phyloP scores from a whole-genome alignment of 2,888 invertebrate species.

The Nebria brevicollis region DNA sequence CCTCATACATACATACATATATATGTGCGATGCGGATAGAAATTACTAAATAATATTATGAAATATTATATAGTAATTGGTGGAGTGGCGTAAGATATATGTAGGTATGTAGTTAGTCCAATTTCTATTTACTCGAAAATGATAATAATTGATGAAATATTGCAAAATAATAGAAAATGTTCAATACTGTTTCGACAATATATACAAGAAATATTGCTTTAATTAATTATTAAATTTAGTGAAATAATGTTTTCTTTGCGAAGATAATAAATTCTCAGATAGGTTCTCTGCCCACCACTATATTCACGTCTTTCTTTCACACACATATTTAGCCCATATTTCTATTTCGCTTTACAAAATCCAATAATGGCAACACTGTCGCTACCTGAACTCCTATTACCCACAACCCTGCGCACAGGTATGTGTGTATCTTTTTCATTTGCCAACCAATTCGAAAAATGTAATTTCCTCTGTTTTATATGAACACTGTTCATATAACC shows the following conservation, averaged over 20 bases:
- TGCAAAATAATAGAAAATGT: neutral
- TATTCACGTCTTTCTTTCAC: neutral
- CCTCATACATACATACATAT: neutral
- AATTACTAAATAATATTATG: no score
- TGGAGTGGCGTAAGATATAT: neutral
- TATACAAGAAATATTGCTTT: neutral
- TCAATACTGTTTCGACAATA: neutral
- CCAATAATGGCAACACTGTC: slow-evolving; percentile 13
- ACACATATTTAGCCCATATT: neutral
- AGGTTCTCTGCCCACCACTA: neutral
- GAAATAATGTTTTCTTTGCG: no score
- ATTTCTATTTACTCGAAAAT: neutral
- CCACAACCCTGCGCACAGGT: neutral
- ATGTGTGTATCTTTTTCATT: slow-evolving; percentile 31
- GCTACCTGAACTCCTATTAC: neutral
- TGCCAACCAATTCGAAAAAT: slow-evolving; percentile 34
- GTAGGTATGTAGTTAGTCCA: neutral
- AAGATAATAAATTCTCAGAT: slow-evolving; percentile 2
- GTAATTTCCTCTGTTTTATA: slow-evolving; percentile 29
- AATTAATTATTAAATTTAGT: neutral
- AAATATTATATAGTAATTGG: neutral
- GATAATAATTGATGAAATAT: neutral
- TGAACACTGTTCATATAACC: neutral
- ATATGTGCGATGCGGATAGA: neutral
- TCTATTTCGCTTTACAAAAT: neutral